Evolutionary conservation across 2,888 invertebrate species (phyloP).

Genomic region (Rugalucina vietnamica): DNA sequence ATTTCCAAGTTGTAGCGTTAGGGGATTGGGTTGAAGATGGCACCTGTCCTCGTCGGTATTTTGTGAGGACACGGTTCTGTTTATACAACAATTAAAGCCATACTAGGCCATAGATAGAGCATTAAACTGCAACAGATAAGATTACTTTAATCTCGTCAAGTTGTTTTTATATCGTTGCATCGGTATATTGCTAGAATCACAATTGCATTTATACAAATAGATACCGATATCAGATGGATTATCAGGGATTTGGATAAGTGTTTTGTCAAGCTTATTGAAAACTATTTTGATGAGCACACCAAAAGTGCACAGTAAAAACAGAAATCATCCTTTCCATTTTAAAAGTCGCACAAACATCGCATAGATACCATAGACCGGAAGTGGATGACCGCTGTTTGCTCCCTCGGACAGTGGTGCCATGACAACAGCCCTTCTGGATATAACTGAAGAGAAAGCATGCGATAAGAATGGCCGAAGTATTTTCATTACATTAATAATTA

Average conservation of each 20-base stretch:
- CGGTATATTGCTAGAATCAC: constrained; percentile 11
- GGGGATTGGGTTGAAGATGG: neutral
- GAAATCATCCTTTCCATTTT: no score
- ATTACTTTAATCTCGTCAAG: constrained; percentile 7
- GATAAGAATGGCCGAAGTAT: no score
- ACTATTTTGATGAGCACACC: no score
- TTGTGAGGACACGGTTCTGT: neutral
- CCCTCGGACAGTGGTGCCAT: no score
- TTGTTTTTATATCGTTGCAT: neutral
- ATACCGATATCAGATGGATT: neutral
- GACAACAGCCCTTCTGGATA: no score
- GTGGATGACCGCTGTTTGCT: no score
- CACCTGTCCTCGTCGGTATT: neutral
- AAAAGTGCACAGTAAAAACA: no score
- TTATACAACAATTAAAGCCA: constrained; percentile 9
- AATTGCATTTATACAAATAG: neutral
- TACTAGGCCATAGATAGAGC: neutral
- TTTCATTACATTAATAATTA: no score
- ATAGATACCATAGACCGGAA: no score
- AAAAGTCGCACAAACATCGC: no score
- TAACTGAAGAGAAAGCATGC: no score
- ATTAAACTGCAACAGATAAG: neutral
- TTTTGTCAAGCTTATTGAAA: neutral
- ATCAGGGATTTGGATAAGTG: neutral
- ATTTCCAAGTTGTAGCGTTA: no score